Conservation (phyloP, 1,140 invertebrate species). For the Panagrolaimus sp. region DNA sequence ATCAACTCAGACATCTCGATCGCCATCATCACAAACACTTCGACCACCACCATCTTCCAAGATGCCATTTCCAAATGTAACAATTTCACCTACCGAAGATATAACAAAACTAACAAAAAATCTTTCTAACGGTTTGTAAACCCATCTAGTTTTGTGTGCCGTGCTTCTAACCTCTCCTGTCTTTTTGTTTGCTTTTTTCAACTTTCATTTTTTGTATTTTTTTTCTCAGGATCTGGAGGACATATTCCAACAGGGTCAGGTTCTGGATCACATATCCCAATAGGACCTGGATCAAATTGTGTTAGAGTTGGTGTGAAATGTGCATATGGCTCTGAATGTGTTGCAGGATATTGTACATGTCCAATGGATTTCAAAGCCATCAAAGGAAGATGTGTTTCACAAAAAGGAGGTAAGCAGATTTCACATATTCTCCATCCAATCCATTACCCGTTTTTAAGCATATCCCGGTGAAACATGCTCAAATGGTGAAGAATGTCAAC, state of each 20-base stretch:
- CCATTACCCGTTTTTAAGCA: neutral
- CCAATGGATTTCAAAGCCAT: neutral
- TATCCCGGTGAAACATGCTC: neutral
- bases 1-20: too few relatives aligned
- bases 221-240: neutral
- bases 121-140: too few relatives aligned
- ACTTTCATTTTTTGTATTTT: too few relatives aligned
- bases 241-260: too few relatives aligned
- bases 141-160: too few relatives aligned
- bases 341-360: neutral
- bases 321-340: neutral
- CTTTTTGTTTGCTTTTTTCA: too few relatives aligned
- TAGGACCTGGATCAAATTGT: neutral
- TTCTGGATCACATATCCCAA: neutral
- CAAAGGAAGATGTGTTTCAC: neutral
- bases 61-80: too few relatives aligned
- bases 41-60: too few relatives aligned
- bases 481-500: neutral
- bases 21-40: too few relatives aligned
- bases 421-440: neutral
- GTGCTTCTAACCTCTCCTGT: too few relatives aligned
- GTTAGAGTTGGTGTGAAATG: slow-evolving; percentile 5
- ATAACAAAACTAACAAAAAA: too few relatives aligned
- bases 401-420: neutral
- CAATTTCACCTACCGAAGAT: too few relatives aligned